phyloP scores from a whole-genome alignment of 1,140 invertebrate genomes.

The Drosophila cardini region DNA sequence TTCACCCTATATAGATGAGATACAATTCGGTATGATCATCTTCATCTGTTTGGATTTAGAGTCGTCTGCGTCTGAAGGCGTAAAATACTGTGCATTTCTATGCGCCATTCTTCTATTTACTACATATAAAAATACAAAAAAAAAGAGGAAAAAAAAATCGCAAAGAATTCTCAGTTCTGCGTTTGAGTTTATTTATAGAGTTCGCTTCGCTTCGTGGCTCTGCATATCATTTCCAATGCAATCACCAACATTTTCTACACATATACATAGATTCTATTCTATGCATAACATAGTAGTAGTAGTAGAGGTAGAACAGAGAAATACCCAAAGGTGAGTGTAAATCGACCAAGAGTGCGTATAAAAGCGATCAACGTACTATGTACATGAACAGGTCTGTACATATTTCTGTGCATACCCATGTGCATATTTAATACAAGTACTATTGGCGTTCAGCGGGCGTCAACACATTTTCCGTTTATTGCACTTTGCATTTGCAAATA shows the following conservation, averaged over 20 bases:
- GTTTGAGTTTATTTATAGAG: conserved; percentile 71
- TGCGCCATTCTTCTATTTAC: conserved; percentile 59
- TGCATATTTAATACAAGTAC: conserved; percentile 19
- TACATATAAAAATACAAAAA: conserved; percentile 69
- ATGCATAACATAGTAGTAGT: not conserved
- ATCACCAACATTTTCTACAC: conserved; percentile 19
- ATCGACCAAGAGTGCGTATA: conserved; percentile 31
- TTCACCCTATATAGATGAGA: conserved; percentile 12
- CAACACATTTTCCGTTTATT: conserved; percentile 66
- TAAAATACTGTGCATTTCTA: conserved; percentile 68
- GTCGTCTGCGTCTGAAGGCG: conserved; percentile 55
- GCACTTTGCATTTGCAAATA: conserved; percentile 58
- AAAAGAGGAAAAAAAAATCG: conserved; percentile 52
- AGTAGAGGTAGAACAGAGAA: not conserved
- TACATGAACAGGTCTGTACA: not conserved
- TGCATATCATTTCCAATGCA: conserved; percentile 81
- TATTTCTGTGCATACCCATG: not conserved
- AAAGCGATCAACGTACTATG: not conserved
- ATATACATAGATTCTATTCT: not conserved
- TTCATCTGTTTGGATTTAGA: conserved; percentile 33
- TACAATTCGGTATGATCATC: conserved; percentile 24
- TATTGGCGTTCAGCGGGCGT: conserved; percentile 6
- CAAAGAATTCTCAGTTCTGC: conserved; percentile 62
- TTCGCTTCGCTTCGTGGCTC: conserved; percentile 40
- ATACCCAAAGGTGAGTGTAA: conserved; percentile 29